Conservation (phyloP, 2,888 invertebrate genomes). For the Patella caerulea region DNA sequence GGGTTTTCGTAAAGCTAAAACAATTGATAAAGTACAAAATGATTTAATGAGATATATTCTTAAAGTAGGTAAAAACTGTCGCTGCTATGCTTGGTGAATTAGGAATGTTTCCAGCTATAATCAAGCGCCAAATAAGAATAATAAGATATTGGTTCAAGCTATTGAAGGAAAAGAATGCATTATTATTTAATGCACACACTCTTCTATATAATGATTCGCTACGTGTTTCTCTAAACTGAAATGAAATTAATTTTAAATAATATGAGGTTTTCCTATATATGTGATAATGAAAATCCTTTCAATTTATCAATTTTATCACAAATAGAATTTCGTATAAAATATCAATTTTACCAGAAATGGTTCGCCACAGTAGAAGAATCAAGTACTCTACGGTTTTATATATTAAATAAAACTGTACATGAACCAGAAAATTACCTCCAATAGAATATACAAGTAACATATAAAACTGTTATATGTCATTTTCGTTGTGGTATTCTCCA, state of each 20-base stretch:
- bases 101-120: background rate
- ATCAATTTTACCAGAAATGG: too few relatives aligned
- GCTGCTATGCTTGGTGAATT: background rate
- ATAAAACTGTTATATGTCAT: too few relatives aligned
- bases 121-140: conserved; percentile 8
- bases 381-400: too few relatives aligned
- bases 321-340: too few relatives aligned
- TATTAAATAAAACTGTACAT: too few relatives aligned
- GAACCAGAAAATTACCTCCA: too few relatives aligned
- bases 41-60: conserved; percentile 11
- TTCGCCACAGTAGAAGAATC: too few relatives aligned
- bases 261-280: background rate
- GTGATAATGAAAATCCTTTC: background rate
- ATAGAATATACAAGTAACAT: too few relatives aligned
- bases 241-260: background rate
- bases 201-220: background rate
- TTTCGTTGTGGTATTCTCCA: too few relatives aligned
- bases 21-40: conserved; percentile 16
- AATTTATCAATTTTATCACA: too few relatives aligned
- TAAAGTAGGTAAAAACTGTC: background rate
- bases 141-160: conserved; percentile 8
- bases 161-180: background rate
- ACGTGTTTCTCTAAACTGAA: background rate
- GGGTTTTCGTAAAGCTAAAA: conserved; percentile 4
- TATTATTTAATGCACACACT: background rate